phyloP scores from a whole-genome alignment of 2,888 invertebrate species.

The Drosophila rellima region DNA sequence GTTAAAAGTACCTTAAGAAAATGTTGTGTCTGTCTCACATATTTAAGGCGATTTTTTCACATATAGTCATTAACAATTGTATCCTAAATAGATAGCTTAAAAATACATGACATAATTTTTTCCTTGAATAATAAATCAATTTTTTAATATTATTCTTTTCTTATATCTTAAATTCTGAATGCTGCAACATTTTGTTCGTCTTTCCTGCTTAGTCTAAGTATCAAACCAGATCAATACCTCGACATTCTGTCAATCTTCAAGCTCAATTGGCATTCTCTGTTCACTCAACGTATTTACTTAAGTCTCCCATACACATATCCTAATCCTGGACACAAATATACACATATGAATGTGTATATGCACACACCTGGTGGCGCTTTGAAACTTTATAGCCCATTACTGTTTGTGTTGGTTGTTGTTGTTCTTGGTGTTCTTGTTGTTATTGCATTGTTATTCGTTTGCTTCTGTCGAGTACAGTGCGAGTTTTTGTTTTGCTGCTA shows the following conservation, averaged over 20 bases:
- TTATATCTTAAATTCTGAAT: neutral
- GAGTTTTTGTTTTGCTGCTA: slow-evolving; percentile 52
- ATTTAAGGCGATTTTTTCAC: no score
- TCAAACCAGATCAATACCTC: neutral
- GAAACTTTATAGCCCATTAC: slow-evolving; percentile 52
- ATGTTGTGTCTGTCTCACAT: no score
- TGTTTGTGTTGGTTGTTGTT: slow-evolving; percentile 29
- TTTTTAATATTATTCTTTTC: no score
- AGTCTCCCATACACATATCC: slow-evolving; percentile 8
- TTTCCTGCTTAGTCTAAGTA: neutral
- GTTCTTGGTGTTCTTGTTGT: no score
- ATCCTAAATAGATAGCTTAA: no score
- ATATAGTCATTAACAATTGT: no score
- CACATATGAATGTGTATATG: neutral
- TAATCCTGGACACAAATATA: slow-evolving; percentile 13
- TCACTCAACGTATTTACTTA: slow-evolving; percentile 11
- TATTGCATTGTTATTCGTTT: slow-evolving; percentile 48
- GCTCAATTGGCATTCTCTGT: neutral
- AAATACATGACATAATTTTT: no score
- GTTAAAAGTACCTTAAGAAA: no score
- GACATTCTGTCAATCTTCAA: neutral
- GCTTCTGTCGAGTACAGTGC: slow-evolving; percentile 32
- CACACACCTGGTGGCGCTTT: slow-evolving; percentile 40
- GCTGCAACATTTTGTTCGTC: neutral
- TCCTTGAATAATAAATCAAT: no score